Conservation (phyloP, 2,797 vertebrate genomes). For the Petrocephalus sullivani region DNA sequence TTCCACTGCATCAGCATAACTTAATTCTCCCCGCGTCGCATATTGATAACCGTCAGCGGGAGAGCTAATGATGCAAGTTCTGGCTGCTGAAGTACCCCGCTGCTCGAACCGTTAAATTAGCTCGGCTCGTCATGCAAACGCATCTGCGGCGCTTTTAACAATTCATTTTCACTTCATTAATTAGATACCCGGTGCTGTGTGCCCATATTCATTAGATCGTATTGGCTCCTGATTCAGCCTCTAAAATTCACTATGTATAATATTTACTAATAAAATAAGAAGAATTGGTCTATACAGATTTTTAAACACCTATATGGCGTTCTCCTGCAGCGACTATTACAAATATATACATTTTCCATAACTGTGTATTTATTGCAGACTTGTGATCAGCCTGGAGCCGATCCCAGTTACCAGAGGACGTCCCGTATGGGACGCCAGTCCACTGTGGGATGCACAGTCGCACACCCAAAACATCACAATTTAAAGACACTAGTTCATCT, state of each 20-base stretch:
- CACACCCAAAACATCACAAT: not conserved
- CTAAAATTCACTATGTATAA: constrained; percentile 9
- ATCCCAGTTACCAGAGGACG: not conserved
- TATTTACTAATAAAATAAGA: not conserved
- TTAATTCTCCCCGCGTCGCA: not conserved
- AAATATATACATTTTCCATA: not conserved
- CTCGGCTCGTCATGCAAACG: not conserved
- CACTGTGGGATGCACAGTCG: not conserved
- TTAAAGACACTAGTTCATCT: not conserved
- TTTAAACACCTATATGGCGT: not conserved
- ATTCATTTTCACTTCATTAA: constrained; percentile 24
- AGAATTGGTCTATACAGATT: not conserved
- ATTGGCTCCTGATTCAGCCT: not conserved
- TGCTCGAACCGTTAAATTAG: constrained; percentile 8
- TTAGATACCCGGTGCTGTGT: not conserved
- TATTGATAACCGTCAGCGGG: constrained; percentile 8
- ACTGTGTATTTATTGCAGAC: not conserved
- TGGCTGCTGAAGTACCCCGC: not conserved
- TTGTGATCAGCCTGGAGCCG: not conserved
- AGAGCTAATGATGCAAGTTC: constrained; percentile 15
- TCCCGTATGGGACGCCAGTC: not conserved
- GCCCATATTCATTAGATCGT: not conserved
- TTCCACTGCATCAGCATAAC: not conserved
- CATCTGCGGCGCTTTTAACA: not conserved
- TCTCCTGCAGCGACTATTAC: not conserved